phyloP scores from a whole-genome alignment of 2,888 invertebrate genomes.

The Xylota sylvarum region DNA sequence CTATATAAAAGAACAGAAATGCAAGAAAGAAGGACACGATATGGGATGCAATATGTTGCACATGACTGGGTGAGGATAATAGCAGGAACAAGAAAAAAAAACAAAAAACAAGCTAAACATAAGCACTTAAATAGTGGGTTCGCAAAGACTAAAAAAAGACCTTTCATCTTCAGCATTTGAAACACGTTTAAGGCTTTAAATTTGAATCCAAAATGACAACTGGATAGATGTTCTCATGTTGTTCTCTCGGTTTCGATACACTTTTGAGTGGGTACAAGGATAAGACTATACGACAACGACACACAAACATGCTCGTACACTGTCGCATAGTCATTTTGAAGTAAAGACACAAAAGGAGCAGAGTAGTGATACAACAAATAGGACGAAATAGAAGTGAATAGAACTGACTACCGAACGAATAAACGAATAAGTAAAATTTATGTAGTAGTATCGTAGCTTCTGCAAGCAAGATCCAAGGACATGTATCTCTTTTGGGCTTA shows the following conservation, averaged over 20 bases:
- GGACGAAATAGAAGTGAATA: slow-evolving; percentile 48
- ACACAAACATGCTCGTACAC: slow-evolving; percentile 4
- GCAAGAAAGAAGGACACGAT: slow-evolving; percentile 18
- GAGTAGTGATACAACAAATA: slow-evolving; percentile 4
- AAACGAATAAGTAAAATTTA: slow-evolving; percentile 28
- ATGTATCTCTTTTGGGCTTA: slow-evolving; percentile 52
- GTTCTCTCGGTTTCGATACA: slow-evolving; percentile 21
- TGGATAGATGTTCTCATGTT: slow-evolving; percentile 20
- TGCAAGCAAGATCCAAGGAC: slow-evolving; percentile 53
- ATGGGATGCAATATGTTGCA: slow-evolving; percentile 60
- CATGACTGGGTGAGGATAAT: slow-evolving; percentile 48
- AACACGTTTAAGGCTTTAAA: slow-evolving; percentile 53
- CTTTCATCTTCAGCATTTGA: slow-evolving; percentile 42
- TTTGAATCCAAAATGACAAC: slow-evolving; percentile 43
- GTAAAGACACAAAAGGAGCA: slow-evolving; percentile 22
- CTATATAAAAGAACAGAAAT: not conserved
- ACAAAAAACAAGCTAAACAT: slow-evolving; percentile 1
- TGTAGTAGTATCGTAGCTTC: slow-evolving; percentile 9
- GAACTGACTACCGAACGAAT: slow-evolving; percentile 49
- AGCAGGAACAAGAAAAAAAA: not conserved
- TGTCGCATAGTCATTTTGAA: slow-evolving; percentile 14
- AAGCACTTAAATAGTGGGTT: slow-evolving; percentile 14
- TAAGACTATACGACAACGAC: slow-evolving; percentile 3
- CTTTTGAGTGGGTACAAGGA: slow-evolving; percentile 44
- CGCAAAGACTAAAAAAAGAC: slow-evolving; percentile 22